Base-by-base conservation (phyloP, 2,888 invertebrate genomes). In the Amphipoea oculea region DNA sequence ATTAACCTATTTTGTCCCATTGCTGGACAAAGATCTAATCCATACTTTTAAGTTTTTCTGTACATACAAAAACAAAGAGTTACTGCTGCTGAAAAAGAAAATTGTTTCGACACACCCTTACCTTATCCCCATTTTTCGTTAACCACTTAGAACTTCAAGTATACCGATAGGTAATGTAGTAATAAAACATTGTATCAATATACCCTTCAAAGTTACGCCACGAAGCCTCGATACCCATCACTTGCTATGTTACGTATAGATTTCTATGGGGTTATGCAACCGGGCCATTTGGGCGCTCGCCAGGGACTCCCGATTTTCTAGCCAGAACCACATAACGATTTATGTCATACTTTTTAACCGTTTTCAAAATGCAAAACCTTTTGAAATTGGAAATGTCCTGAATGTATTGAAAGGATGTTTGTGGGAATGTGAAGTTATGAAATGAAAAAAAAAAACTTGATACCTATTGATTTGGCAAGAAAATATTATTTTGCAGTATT, bases 261-360 rank as follows among this genome's bases (percentile, higher is more conserved):
- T 71, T 78, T 62, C 78, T 74, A 73, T 65, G 29, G 66, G 79
- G 86, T 87, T 88, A 88, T 84, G 84, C 84, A 88, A 88, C 83
- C 73, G 57, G 40, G 79, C 86, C 85, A 89, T 89, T 92, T 92
- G 92, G 92, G 90, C 86, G 87, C 42, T 69, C 74, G 92, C 93
- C 92, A 93, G 89, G 29, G 82, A 72, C 72, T 79, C 78, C 81
- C 84, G 82, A 90, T 90, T 90, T 90, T 91, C 89, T 73, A 88
- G 87, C 86, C 81, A 83, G 81, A 78, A 79, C 88, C 82, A 83
- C 84, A 87, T 79, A 73, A 80, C 78, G 82, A 89, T 89, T 88
- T 92, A 86, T 89, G 87, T 82, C 85, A 87, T 84, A 83, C 81
- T 87, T 89, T 90, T 90, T 90, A 86, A 89, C 85, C 79, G 82